These are phyloP conservation scores for Myotis brandtii DNA, from an alignment of 2,113 vertebrate genomes.

Conservation along the genomic window DNA sequence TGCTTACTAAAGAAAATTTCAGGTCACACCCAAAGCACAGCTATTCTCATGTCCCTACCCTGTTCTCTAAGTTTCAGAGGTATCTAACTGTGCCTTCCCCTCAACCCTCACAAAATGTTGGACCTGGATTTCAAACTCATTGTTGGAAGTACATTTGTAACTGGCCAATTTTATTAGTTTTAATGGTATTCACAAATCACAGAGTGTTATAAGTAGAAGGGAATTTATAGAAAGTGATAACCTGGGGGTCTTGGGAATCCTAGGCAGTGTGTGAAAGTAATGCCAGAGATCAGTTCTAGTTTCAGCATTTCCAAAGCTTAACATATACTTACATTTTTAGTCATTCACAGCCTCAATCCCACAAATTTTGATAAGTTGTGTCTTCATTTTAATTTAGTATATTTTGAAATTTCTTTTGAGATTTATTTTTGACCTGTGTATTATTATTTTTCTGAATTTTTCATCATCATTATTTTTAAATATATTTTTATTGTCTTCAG, in stretches of 20 bases:
- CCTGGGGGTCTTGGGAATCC: constrained; percentile 52
- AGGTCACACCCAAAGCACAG: neutral
- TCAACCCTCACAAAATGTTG: neutral
- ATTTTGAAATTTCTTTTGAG: neutral
- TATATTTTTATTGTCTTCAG: neutral
- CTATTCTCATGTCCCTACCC: neutral
- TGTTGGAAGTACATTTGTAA: constrained; percentile 25
- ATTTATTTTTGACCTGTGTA: neutral
- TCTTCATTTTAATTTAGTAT: neutral
- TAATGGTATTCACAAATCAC: constrained; percentile 62
- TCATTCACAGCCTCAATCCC: neutral
- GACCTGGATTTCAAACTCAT: neutral
- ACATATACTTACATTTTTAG: constrained; percentile 39
- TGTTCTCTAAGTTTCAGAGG: neutral
- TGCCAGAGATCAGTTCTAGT: constrained; percentile 48
- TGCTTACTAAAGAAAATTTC: neutral
- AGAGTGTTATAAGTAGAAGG: constrained; percentile 28
- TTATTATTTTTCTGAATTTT: neutral
- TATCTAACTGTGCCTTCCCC: neutral
- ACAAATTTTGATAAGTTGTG: neutral
- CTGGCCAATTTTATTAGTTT: constrained; percentile 24
- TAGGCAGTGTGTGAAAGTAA: constrained; percentile 64
- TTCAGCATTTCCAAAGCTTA: constrained; percentile 56
- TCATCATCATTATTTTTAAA: neutral
- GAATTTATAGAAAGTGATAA: constrained; percentile 55